phyloP scores from a whole-genome alignment of 2,113 vertebrate species.

The Cervus canadensis region DNA sequence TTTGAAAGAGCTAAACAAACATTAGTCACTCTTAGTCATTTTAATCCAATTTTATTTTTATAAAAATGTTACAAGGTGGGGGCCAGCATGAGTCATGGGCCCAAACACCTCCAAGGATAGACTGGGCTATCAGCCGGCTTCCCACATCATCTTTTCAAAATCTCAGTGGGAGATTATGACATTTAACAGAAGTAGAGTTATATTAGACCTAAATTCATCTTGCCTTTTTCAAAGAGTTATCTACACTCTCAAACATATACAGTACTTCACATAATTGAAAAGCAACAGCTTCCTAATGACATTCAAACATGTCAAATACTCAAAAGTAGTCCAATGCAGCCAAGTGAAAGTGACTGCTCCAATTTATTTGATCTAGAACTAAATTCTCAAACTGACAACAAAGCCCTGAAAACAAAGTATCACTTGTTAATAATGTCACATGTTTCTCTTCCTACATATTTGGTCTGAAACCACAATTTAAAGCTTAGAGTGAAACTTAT shows the following conservation, averaged over 20 bases:
- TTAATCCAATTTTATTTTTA: slow-evolving; percentile 52
- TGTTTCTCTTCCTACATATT: slow-evolving; percentile 25
- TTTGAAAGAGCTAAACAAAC: slow-evolving; percentile 22
- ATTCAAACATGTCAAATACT: not conserved
- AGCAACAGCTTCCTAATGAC: not conserved
- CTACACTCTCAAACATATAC: not conserved
- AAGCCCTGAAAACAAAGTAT: not conserved
- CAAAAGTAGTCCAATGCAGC: not conserved
- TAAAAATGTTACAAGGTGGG: slow-evolving; percentile 43
- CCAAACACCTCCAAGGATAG: slow-evolving; percentile 31
- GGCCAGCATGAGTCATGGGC: slow-evolving; percentile 23
- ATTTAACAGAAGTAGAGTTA: not conserved
- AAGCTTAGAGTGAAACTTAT: slow-evolving; percentile 41
- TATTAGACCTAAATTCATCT: not conserved
- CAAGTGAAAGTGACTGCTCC: not conserved
- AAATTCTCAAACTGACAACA: slow-evolving; percentile 35
- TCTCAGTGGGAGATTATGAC: not conserved
- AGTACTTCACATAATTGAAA: slow-evolving; percentile 6
- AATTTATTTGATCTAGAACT: not conserved
- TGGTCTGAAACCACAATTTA: slow-evolving; percentile 40
- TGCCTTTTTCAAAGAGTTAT: not conserved
- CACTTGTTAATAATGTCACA: slow-evolving; percentile 2
- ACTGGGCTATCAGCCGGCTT: not conserved
- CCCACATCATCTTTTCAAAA: slow-evolving; percentile 1
- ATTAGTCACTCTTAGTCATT: slow-evolving; percentile 61